phyloP scores from a whole-genome alignment of 2,797 vertebrate species.

The Anabacerthia variegaticeps region DNA sequence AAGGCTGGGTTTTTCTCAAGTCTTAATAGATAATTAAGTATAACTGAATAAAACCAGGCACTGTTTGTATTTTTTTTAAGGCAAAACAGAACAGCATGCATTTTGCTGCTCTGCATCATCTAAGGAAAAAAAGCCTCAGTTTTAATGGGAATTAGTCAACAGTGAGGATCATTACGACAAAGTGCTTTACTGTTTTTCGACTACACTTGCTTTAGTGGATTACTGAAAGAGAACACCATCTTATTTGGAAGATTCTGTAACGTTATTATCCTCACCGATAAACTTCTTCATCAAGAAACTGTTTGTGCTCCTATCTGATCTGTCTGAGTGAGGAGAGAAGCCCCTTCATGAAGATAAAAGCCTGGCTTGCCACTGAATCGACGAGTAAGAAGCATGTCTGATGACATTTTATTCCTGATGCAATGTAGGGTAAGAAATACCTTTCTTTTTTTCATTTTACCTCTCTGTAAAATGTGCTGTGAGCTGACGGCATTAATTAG shows the following conservation, averaged over 20 bases:
- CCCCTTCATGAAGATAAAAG: slow-evolving; percentile 74
- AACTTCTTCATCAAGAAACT: slow-evolving; percentile 64
- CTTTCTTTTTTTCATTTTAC: background rate
- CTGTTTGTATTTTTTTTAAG: background rate
- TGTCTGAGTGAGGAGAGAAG: slow-evolving; percentile 64
- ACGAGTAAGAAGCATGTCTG: slow-evolving; percentile 83
- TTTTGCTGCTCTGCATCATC: slow-evolving; percentile 14
- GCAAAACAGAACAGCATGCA: slow-evolving; percentile 8
- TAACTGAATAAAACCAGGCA: slow-evolving; percentile 40
- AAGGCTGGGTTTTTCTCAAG: slow-evolving; percentile 35
- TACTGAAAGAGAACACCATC: slow-evolving; percentile 41
- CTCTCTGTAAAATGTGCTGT: background rate
- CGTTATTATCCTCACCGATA: background rate
- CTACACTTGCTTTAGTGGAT: slow-evolving; percentile 59
- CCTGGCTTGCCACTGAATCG: slow-evolving; percentile 69
- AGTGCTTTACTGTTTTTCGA: slow-evolving; percentile 3
- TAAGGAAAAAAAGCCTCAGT: slow-evolving; percentile 33
- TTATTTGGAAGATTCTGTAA: slow-evolving; percentile 33
- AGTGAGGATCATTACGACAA: slow-evolving; percentile 40
- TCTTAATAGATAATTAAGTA: slow-evolving; percentile 56
- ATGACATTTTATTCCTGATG: slow-evolving; percentile 82
- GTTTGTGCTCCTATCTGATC: slow-evolving; percentile 32
- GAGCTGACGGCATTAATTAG: slow-evolving; percentile 18
- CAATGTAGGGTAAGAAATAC: slow-evolving; percentile 84
- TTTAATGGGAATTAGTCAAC: slow-evolving; percentile 55